Evolutionary conservation across 2,797 vertebrate species (phyloP).

Genomic region (Octomys mimax): DNA sequence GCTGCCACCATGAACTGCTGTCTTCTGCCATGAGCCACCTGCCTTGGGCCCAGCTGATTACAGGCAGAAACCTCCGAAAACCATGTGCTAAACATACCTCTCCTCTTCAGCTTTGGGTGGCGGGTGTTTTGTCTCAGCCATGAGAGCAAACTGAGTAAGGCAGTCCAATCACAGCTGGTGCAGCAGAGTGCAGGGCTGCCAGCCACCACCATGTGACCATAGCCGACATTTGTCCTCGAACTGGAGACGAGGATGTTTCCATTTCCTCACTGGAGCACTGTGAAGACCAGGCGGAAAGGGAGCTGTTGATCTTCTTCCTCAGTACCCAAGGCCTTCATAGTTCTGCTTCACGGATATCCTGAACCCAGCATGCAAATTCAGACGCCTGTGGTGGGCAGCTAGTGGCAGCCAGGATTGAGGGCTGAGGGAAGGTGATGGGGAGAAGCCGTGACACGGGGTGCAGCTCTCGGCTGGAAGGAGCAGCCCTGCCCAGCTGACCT

Average conservation of each 20-base stretch:
- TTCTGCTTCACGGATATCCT: neutral
- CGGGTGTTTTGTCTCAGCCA: too few relatives aligned
- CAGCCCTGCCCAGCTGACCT: neutral
- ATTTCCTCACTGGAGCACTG: neutral
- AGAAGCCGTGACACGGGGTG: neutral
- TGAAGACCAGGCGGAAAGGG: neutral
- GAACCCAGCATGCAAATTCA: neutral
- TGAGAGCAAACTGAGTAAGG: too few relatives aligned
- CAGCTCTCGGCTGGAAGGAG: neutral
- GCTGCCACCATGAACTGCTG: too few relatives aligned
- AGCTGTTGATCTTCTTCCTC: neutral
- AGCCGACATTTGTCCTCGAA: neutral
- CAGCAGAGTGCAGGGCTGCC: neutral
- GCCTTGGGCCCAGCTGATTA: too few relatives aligned
- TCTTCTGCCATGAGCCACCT: too few relatives aligned
- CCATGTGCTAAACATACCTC: too few relatives aligned
- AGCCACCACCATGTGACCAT: neutral
- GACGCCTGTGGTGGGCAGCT: neutral
- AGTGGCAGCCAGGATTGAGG: neutral
- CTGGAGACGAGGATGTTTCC: neutral
- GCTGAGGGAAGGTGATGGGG: neutral
- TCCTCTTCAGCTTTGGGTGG: too few relatives aligned
- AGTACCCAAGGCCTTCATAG: neutral
- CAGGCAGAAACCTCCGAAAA: too few relatives aligned
- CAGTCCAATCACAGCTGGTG: neutral